Evolutionary conservation across 2,888 invertebrate genomes (phyloP).

Genomic region (Clanis bilineata): DNA sequence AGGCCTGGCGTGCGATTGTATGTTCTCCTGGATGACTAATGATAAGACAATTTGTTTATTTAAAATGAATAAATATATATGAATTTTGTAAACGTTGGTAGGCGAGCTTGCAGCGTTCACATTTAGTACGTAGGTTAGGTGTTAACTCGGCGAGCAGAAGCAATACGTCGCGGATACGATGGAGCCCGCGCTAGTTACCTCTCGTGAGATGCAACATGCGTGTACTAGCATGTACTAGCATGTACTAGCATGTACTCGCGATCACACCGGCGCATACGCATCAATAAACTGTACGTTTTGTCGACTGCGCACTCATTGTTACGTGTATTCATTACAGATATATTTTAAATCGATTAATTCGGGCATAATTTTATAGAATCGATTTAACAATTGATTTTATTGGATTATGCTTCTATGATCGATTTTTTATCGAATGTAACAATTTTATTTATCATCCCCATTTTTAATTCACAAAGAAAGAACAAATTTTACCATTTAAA

Average conservation of each 20-base stretch:
- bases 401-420: neutral
- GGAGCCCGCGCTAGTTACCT: constrained; percentile 64
- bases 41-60: constrained; percentile 55
- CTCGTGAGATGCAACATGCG: constrained; percentile 24
- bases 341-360: neutral
- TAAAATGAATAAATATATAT: constrained; percentile 30
- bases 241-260: too few species aligned
- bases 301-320: neutral
- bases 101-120: constrained; percentile 77
- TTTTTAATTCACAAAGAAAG: neutral
- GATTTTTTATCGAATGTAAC: neutral
- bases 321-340: neutral
- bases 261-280: constrained; percentile 41
- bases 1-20: constrained; percentile 52
- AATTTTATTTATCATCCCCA: neutral
- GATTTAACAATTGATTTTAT: neutral
- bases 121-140: constrained; percentile 43
- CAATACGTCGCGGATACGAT: constrained; percentile 30
- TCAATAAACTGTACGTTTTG: constrained; percentile 36
- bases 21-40: constrained; percentile 36
- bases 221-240: constrained; percentile 15
- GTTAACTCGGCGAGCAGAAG: constrained; percentile 36
- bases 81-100: constrained; percentile 53
- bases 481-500: neutral
- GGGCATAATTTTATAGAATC: neutral